These are phyloP conservation scores for Glaucidium brasilianum DNA, from an alignment of 2,113 vertebrate species.

Conservation along the genomic window DNA sequence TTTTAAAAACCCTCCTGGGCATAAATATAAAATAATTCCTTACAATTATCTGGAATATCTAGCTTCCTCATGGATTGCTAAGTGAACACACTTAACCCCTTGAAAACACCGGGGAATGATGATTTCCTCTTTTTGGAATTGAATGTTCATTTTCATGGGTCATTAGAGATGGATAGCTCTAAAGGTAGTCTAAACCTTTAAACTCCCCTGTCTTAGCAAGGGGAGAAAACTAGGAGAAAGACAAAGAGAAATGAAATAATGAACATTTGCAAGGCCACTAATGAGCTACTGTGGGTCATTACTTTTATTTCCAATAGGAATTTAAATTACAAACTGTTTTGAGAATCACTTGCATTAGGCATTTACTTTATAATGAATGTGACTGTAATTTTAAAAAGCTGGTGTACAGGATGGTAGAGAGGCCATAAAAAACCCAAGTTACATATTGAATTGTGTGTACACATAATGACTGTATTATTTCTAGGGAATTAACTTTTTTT, in stretches of 20 bases:
- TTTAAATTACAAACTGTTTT: conserved; percentile 44
- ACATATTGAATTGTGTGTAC: conserved; percentile 29
- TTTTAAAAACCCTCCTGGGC: neutral
- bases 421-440: conserved; percentile 7
- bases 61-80: neutral
- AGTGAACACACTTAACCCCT: neutral
- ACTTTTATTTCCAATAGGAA: conserved; percentile 50
- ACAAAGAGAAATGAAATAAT: conserved; percentile 11
- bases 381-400: conserved; percentile 20
- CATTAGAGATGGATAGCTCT: conserved; percentile 9
- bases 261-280: neutral
- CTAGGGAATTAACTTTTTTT: neutral
- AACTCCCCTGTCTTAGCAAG: conserved; percentile 3
- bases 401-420: neutral
- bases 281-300: conserved; percentile 13
- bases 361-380: conserved; percentile 34
- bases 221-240: neutral
- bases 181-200: conserved; percentile 37
- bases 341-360: conserved; percentile 17
- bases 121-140: conserved; percentile 9
- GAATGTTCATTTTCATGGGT: neutral
- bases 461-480: conserved; percentile 49
- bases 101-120: neutral
- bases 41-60: neutral
- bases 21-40: neutral